Base-by-base conservation (phyloP, 2,888 invertebrate species). In the Eucera pruinosa region DNA sequence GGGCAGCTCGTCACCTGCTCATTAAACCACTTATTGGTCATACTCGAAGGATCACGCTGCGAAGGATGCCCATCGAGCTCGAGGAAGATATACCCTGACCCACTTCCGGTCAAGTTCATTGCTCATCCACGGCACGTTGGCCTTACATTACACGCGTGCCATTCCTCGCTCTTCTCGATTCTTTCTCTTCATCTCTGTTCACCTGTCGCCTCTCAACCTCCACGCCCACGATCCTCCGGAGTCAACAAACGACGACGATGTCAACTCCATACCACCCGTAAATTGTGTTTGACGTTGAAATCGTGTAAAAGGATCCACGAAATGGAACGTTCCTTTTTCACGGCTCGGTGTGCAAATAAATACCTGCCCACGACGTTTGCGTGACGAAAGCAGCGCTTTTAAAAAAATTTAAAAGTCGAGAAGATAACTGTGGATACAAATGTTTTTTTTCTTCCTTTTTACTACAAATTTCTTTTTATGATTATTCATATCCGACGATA, bases 31-130 rank as follows among this genome's bases (percentile, higher is more conserved):
- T 65, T 60, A 68, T 61, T 27, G 43, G 69, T 84, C 70, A 65
- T 65, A 72, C 41, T 61, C 57, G 70, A 81, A 64, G 67, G 70
- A 66, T 68, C 60, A 57, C 41, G 20, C 18, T 20, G 43, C 41
- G 13, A 18, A 84, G 52, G 65, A 82, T 72, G 81, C 68, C 67
- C 75, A 61, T 64, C 52, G 78, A 54, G 70, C 73, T 70, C 66
- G 62, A 85, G 86, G 80, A 84, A 86, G 85, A 73, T 81, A 83
- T 84, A 82, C 87, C 88, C 86, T 90, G 90, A 91, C 90, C 90
- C 80, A 90, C 90, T 88, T 90, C 90, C 89, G 89, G 89, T 90
- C 90, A 90, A 90, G 90, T 90, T 90, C 90, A 90, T 88, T 90
- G 90, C 90, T 90, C 90, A 89, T 90, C 90, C 77, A 67, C 58